Percentiles rank a stretch among this genome's conserved stretches.
phyloP scores from a whole-genome alignment of 2,888 invertebrate species.

The Gortyna flavago region DNA sequence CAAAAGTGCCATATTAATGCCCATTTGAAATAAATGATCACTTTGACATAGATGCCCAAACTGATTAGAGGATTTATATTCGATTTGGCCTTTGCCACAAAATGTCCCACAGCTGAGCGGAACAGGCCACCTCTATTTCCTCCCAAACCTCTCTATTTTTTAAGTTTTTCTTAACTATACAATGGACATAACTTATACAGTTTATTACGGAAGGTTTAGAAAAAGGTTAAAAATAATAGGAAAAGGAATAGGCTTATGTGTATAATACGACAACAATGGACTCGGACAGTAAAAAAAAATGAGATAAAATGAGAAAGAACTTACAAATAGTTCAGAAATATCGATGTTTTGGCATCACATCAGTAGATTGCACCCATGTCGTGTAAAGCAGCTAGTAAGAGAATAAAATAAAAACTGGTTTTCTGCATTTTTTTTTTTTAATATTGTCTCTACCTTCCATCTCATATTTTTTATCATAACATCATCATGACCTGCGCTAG shows the following conservation, averaged over 20 bases:
- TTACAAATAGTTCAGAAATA: background rate
- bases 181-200: too few species aligned
- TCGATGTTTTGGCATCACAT: background rate
- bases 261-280: background rate
- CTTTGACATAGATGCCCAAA: background rate
- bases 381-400: background rate
- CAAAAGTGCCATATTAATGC: background rate
- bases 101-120: background rate
- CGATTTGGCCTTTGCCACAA: background rate
- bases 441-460: background rate
- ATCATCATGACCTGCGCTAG: background rate
- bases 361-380: background rate
- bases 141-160: background rate
- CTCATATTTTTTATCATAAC: background rate
- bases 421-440: too few species aligned
- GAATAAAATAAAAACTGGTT: background rate
- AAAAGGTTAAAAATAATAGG: background rate
- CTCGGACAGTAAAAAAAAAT: background rate
- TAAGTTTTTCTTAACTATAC: background rate
- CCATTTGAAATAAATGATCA: background rate
- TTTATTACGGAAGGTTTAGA: background rate
- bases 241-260: background rate
- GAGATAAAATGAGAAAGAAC: background rate
- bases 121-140: background rate
- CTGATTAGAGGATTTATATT: background rate